Base-by-base conservation (phyloP, 2,797 vertebrate genomes). In the Amblyopsis hoosieri region DNA sequence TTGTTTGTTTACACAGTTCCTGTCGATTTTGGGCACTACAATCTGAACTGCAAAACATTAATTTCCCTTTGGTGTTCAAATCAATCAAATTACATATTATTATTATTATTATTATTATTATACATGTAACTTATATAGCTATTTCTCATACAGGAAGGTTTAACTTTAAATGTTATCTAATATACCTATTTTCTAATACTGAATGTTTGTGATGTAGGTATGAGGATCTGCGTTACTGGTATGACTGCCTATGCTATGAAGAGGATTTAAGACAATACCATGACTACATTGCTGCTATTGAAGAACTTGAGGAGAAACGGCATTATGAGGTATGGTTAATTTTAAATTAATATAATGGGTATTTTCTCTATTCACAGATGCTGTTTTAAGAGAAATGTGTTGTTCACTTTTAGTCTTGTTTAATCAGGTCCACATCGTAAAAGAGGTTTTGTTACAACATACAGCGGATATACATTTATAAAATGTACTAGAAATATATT, bases 191-290 rank as follows among this genome's bases (percentile, higher is more conserved):
- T 5, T 67, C 45, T 23, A 23, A 37, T 37, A 37, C 37, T 37
- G 37, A 37, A 37, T 37, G 1, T 7, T 37, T 37, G 6, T 37
- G 6, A 37, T 69, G 1, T 63, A 94, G 93, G 67, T 93, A 91
- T 7, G 91, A 94, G 70, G 93, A 93, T 45, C 78, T 93, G 75
- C 88, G 92, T 14, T 93, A 92, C 76, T 93, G 91, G 93, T 93
- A 92, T 8, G 90, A 93, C 72, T 92, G 88, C 54, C 74, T 93
- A 60, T 92, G 89, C 74, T 92, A 91, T 11, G 90, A 93, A 57
- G 93, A 93, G 66, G 89, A 91, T 49, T 80, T 93, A 54, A 80
- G 90, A 68, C 86, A 90, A 33, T 92, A 92, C 66, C 85, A 90
- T 0, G 80, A 90, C 29, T 92, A 87, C 72, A 76, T 92, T 0